These are phyloP conservation scores for Lathamus discolor DNA, from an alignment of 2,113 vertebrate species.

Conservation along the genomic window DNA sequence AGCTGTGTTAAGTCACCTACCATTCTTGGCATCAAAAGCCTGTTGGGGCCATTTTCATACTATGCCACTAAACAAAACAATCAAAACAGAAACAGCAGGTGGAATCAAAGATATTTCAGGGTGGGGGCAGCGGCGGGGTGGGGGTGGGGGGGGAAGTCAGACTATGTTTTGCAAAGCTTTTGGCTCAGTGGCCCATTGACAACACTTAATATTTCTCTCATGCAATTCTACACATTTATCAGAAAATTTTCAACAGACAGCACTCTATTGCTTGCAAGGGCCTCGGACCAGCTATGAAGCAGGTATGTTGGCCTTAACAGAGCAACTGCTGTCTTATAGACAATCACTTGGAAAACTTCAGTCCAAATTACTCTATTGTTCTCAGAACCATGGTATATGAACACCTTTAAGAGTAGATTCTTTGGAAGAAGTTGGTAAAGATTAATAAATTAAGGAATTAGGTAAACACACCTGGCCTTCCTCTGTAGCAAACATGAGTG, in stretches of 20 bases:
- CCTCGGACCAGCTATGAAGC: not conserved
- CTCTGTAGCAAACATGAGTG: not conserved
- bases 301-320: not conserved
- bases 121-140: not conserved
- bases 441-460: slow-evolving; percentile 32
- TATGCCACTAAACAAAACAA: not conserved
- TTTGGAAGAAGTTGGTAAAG: slow-evolving; percentile 9
- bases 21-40: not conserved
- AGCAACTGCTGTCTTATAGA: not conserved
- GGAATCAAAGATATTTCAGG: not conserved
- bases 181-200: not conserved
- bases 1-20: not conserved
- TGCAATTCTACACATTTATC: not conserved
- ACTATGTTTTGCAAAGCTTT: not conserved
- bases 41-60: not conserved
- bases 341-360: not conserved
- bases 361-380: not conserved
- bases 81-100: not conserved
- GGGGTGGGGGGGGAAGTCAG: not conserved
- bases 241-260: not conserved
- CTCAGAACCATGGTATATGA: not conserved
- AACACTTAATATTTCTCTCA: not conserved
- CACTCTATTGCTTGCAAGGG: not conserved
- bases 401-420: not conserved
- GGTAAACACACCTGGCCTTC: slow-evolving; percentile 32